phyloP scores from a whole-genome alignment of 2,113 vertebrate species.

The Sinocyclocheilus grahami region DNA sequence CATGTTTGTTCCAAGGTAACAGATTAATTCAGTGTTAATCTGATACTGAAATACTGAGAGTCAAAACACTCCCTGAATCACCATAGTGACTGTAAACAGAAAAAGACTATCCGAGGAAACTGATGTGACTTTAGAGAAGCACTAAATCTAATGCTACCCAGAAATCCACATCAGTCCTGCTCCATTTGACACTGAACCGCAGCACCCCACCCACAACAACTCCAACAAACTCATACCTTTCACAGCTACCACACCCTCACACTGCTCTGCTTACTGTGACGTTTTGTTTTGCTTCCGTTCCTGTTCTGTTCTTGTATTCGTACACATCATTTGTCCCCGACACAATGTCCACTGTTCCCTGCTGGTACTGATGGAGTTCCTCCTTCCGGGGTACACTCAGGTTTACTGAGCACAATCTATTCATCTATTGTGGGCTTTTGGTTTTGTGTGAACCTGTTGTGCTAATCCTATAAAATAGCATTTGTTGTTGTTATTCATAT shows the following conservation, averaged over 20 bases:
- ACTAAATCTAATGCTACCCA: not conserved
- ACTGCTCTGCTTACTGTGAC: constrained; percentile 7
- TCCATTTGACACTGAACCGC: not conserved
- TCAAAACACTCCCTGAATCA: not conserved
- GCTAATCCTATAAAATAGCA: not conserved
- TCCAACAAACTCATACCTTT: not conserved
- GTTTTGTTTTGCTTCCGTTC: not conserved
- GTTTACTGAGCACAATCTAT: not conserved
- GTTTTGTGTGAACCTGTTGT: not conserved
- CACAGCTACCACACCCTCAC: constrained; percentile 8
- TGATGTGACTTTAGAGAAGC: not conserved
- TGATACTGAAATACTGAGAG: not conserved
- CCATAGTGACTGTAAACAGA: constrained; percentile 24
- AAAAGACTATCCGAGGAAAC: not conserved
- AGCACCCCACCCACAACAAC: not conserved
- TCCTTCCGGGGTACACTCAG: not conserved
- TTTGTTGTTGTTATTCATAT: not conserved
- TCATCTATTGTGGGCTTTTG: not conserved
- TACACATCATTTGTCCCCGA: not conserved
- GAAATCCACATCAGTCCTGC: not conserved
- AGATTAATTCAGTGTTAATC: not conserved
- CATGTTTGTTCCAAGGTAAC: not conserved
- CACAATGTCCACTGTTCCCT: constrained; percentile 11
- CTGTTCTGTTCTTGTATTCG: not conserved
- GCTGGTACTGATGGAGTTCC: not conserved